Evolutionary conservation across 2,797 vertebrate genomes (phyloP).

Genomic region (Microhierax caerulescens): DNA sequence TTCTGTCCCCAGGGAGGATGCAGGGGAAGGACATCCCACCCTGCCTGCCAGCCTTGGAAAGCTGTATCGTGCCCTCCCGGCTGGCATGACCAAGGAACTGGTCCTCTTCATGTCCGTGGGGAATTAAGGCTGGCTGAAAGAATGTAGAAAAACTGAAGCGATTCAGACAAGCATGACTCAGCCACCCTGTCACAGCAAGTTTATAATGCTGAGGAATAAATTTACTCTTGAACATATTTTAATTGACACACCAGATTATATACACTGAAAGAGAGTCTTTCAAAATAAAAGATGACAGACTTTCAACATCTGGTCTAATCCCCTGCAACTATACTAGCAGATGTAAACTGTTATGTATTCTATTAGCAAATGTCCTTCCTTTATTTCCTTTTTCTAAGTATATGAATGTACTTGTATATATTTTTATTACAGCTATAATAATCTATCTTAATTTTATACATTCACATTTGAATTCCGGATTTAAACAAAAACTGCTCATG

Average conservation of each 20-base stretch:
- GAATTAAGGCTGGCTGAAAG: slow-evolving; percentile 17
- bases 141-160: not conserved
- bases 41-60: slow-evolving; percentile 37
- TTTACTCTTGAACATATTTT: slow-evolving; percentile 54
- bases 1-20: not conserved
- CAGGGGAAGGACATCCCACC: not conserved
- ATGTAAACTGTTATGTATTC: slow-evolving; percentile 48
- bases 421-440: slow-evolving; percentile 46
- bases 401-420: not conserved
- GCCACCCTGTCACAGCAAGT: slow-evolving; percentile 13
- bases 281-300: slow-evolving; percentile 63
- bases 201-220: slow-evolving; percentile 42
- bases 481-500: slow-evolving; percentile 43
- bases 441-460: slow-evolving; percentile 11
- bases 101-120: not conserved
- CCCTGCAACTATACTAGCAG: slow-evolving; percentile 44
- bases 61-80: not conserved
- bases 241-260: slow-evolving; percentile 60
- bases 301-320: slow-evolving; percentile 60
- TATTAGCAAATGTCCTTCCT: slow-evolving; percentile 36
- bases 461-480: not conserved
- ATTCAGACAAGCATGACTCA: slow-evolving; percentile 61
- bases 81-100: not conserved
- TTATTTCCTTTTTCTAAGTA: slow-evolving; percentile 41
- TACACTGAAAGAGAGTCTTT: slow-evolving; percentile 35